phyloP scores from a whole-genome alignment of 37 sponge, comb jelly and placozoan species.

The Aplysina aerophoba region DNA sequence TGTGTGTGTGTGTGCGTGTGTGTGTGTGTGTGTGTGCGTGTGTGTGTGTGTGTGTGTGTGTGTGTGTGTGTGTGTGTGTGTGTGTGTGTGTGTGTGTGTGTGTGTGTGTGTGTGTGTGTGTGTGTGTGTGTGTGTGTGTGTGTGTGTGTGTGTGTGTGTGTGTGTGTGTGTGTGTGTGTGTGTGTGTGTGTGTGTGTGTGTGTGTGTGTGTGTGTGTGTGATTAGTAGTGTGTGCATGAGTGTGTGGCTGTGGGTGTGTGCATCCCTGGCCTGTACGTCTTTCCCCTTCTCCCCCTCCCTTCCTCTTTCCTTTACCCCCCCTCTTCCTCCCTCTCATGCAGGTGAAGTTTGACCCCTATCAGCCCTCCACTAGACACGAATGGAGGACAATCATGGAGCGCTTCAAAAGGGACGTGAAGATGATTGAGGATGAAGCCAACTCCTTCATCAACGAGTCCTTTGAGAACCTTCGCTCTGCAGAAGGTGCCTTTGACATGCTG shows the following conservation, averaged over 20 bases:
- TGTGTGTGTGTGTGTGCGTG: conserved; percentile 3
- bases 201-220: conserved; percentile 17
- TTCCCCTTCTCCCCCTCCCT: not conserved
- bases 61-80: not conserved
- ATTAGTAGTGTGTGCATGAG: conserved; percentile 5
- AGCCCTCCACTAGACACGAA: conserved; percentile 65
- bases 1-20: not conserved
- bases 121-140: conserved; percentile 1
- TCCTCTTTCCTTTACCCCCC: not conserved
- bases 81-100: conserved; percentile 1
- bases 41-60: not conserved
- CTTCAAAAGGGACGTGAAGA: conserved; percentile 87
- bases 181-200: not conserved
- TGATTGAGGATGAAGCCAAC: conserved; percentile 92
- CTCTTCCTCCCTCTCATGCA: not conserved
- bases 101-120: not conserved
- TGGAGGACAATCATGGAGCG: conserved; percentile 91
- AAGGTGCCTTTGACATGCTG: conserved; percentile 99
- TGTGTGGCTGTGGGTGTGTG: not conserved
- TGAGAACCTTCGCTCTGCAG: conserved; percentile 92
- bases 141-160: not conserved
- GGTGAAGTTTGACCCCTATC: conserved; percentile 88
- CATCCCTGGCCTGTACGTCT: not conserved
- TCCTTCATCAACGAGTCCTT: conserved; percentile 97
- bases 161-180: no score